Percentiles rank a stretch among this genome's conserved stretches.
Conservation (phyloP, 1,140 invertebrate species). For the Nylanderia fulva region DNA sequence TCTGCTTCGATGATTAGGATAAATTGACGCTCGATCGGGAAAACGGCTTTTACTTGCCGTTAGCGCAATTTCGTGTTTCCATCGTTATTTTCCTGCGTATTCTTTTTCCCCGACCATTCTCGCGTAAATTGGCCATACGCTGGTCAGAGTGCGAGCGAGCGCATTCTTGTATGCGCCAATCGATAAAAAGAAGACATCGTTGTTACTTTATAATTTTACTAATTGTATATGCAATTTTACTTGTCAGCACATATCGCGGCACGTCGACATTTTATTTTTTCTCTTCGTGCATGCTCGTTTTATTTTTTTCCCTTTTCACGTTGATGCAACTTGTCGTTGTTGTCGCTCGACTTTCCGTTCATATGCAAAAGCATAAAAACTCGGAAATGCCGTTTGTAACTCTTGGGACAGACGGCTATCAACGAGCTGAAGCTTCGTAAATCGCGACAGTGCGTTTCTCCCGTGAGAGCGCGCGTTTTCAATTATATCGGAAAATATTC, state of each 20-base stretch:
- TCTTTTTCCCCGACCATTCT: slow-evolving; percentile 2
- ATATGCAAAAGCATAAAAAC: slow-evolving; percentile 23
- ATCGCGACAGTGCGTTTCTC: background rate
- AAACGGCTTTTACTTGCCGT: slow-evolving; percentile 31
- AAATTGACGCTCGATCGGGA: slow-evolving; percentile 66
- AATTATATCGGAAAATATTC: background rate
- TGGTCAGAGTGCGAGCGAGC: slow-evolving; percentile 26
- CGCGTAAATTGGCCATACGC: slow-evolving; percentile 17
- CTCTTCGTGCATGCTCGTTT: background rate
- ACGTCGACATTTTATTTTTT: slow-evolving; percentile 14
- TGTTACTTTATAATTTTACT: slow-evolving; percentile 66
- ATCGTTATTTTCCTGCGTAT: slow-evolving; percentile 52
- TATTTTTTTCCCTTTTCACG: background rate
- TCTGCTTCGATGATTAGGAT: slow-evolving; percentile 71
- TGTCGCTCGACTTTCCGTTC: background rate
- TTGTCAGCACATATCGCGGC: slow-evolving; percentile 43
- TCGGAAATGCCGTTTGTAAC: slow-evolving; percentile 37
- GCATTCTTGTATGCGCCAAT: slow-evolving; percentile 7
- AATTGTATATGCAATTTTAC: slow-evolving; percentile 40
- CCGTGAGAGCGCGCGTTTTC: background rate
- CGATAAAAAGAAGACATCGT: slow-evolving; percentile 27
- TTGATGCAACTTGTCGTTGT: background rate
- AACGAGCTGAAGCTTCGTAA: slow-evolving; percentile 35
- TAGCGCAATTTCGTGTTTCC: slow-evolving; percentile 71
- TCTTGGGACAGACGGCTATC: slow-evolving; percentile 17